phyloP scores from a whole-genome alignment of 2,113 vertebrate species.

The Chlorocebus sabaeus region DNA sequence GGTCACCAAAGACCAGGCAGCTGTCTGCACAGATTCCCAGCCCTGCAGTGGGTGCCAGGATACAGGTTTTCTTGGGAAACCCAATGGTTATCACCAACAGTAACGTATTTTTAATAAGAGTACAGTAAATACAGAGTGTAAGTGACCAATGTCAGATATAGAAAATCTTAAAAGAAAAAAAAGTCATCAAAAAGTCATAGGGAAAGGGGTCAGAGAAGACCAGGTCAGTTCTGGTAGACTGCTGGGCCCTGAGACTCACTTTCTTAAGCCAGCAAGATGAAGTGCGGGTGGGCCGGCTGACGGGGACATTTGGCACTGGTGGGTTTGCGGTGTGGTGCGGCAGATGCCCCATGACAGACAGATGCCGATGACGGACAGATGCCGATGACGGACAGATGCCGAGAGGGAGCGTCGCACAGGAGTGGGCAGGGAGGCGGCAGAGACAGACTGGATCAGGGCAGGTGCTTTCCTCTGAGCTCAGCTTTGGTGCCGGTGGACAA shows the following conservation, averaged over 20 bases:
- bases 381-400: too few relatives aligned
- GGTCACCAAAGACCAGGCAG: neutral
- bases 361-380: neutral
- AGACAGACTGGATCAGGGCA: neutral
- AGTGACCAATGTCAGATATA: neutral
- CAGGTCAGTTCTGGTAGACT: accelerated
- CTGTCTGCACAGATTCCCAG: neutral
- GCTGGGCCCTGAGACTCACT: accelerated
- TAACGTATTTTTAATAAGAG: neutral
- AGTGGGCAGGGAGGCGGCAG: too few relatives aligned
- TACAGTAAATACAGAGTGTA: neutral
- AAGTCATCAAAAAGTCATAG: too few relatives aligned
- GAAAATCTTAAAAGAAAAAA: neutral
- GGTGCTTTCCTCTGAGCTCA: neutral
- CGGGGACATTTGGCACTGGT: neutral
- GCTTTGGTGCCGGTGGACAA: neutral
- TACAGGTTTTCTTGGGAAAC: neutral
- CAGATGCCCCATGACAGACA: neutral
- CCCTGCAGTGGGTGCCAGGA: neutral
- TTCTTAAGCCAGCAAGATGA: accelerated
- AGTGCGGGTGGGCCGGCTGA: accelerated
- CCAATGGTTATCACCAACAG: neutral
- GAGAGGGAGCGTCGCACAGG: neutral
- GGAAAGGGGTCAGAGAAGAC: too few relatives aligned
- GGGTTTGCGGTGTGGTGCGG: neutral